These are phyloP conservation scores for Vanessa atalanta DNA, from an alignment of 1,140 invertebrate genomes.

Conservation along the genomic window DNA sequence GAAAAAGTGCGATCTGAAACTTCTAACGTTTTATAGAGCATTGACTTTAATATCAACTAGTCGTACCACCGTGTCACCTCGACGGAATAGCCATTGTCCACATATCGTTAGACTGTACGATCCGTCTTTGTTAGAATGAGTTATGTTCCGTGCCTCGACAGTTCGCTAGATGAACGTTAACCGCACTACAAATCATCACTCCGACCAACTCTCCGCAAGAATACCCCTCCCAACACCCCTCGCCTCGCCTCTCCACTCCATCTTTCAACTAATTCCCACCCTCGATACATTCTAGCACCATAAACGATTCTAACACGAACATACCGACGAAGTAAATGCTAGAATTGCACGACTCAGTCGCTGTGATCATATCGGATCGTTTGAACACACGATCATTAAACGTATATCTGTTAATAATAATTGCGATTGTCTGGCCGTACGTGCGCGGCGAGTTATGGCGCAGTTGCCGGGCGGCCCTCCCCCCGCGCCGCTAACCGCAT, in stretches of 20 bases:
- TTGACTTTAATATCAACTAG: conserved; percentile 19
- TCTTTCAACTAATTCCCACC: conserved; percentile 54
- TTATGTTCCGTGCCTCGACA: conserved; percentile 51
- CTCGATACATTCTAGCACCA: conserved; percentile 40
- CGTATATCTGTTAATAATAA: conserved; percentile 69
- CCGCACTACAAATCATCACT: conserved; percentile 62
- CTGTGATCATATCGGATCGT: conserved; percentile 45
- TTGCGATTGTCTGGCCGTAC: conserved; percentile 63
- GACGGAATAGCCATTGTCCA: conserved; percentile 19
- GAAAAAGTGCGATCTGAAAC: neutral
- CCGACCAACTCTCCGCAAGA: conserved; percentile 50
- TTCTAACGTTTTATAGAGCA: neutral
- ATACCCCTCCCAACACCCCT: conserved; percentile 32
- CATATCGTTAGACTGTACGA: conserved; percentile 30
- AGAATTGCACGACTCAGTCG: conserved; percentile 29
- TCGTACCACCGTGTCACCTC: neutral
- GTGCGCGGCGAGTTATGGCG: conserved; percentile 67
- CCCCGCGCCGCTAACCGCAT: conserved; percentile 44
- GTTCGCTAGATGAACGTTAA: conserved; percentile 60
- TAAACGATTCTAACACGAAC: conserved; percentile 51
- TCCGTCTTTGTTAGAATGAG: conserved; percentile 59
- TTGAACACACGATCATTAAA: conserved; percentile 55
- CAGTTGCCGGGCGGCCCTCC: conserved; percentile 55
- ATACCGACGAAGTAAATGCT: conserved; percentile 31
- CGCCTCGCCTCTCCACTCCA: conserved; percentile 24